Evolutionary conservation across 2,113 vertebrate genomes (phyloP).

Genomic region (Zapornia atra): DNA sequence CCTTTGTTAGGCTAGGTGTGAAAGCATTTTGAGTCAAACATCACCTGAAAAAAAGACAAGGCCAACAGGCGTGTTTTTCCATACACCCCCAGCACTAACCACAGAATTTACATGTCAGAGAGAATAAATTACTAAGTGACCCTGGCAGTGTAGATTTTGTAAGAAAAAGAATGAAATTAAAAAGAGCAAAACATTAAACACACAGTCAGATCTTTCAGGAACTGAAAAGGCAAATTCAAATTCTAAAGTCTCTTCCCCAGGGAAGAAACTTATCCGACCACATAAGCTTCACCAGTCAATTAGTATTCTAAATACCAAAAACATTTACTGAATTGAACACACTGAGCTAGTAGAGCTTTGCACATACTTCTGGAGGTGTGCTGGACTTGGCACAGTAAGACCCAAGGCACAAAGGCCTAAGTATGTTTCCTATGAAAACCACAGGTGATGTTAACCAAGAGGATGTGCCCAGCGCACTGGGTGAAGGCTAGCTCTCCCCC

Average conservation of each 20-base stretch:
- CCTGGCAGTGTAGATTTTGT: background rate
- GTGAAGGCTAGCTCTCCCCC: background rate
- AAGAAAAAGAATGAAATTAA: background rate
- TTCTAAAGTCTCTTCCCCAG: background rate
- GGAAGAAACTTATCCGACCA: background rate
- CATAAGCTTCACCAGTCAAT: background rate
- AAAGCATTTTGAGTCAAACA: background rate
- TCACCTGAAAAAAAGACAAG: background rate
- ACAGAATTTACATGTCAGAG: background rate
- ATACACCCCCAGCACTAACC: background rate
- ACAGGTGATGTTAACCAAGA: background rate
- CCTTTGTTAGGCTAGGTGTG: background rate
- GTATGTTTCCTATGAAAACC: background rate
- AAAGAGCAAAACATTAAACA: background rate
- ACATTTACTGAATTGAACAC: background rate
- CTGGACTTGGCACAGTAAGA: rapidly evolving
- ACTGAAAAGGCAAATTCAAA: background rate
- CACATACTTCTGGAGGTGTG: background rate
- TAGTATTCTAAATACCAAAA: background rate
- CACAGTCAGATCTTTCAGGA: background rate
- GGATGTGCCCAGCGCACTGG: background rate
- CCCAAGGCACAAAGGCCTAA: background rate
- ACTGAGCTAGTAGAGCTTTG: background rate
- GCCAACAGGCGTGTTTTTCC: background rate
- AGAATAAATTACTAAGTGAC: background rate